Base-by-base conservation (phyloP, 53 echinoderm and acorn worm genomes). In the Echinometra lucunter region DNA sequence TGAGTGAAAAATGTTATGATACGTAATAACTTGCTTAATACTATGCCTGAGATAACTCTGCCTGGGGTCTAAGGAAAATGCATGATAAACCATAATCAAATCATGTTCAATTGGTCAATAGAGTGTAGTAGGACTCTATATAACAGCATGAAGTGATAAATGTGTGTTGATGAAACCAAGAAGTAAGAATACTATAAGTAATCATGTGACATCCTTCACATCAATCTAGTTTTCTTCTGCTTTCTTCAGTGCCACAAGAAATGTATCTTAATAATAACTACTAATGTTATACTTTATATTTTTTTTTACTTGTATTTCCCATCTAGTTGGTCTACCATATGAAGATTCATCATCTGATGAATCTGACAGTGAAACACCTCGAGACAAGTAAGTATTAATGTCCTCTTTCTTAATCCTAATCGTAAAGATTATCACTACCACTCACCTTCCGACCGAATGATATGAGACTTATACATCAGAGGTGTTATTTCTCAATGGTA, bases 111-210 rank as follows among this genome's bases (percentile, higher is more conserved):
- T n/a, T n/a, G n/a, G n/a, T n/a, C n/a, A n/a, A n/a, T n/a, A 96
- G 94, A 95, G 91, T 66, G 55, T 69, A 91, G 90, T 91, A 91
- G 94, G 70, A 93, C 57, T 74, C 4, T 63, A 56, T 42, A 19
- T 90, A 25, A 80, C 91, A 30, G 90, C 66, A 13, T 87, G 85
- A 83, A 85, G 85, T 18, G 32, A 85, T n/a, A 94, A 85, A 44
- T 85, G 94, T 66, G 85, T 94, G 27, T 66, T 94, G 12, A 94
- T 85, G 85, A 94, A 94, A 94, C 94, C 94, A 85, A 94, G 53
- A 63, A 63, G 63, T 63, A 63, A 63, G 63, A 63, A 63, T 23
- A 60, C 3, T 60, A n/a, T n/a, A n/a, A n/a, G n/a, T n/a, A n/a
- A n/a, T n/a, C n/a, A n/a, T n/a, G n/a, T n/a, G n/a, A n/a, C n/a